Conservation (phyloP, 2,888 invertebrate genomes). For the Pheosia gnoma region DNA sequence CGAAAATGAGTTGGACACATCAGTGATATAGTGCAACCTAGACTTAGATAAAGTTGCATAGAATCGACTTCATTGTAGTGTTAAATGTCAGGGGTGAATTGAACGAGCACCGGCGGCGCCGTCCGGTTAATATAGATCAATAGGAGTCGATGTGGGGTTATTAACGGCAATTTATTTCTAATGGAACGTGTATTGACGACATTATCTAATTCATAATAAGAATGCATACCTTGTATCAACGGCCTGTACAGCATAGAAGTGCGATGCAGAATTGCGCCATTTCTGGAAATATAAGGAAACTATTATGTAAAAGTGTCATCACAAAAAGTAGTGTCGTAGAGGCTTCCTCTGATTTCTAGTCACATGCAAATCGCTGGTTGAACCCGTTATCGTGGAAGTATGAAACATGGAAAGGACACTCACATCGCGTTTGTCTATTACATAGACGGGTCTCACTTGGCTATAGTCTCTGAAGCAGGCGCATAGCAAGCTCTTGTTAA, state of each 20-base stretch:
- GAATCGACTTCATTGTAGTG: constrained; percentile 9
- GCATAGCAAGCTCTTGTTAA: constrained; percentile 52
- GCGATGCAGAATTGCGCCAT: constrained; percentile 78
- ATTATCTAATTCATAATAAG: constrained; percentile 37
- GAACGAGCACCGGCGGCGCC: constrained; percentile 57
- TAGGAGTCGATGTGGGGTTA: constrained; percentile 66
- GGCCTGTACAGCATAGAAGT: constrained; percentile 75
- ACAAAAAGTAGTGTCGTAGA: not conserved
- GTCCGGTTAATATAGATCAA: constrained; percentile 71
- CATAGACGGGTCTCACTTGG: constrained; percentile 78
- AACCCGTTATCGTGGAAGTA: constrained; percentile 21
- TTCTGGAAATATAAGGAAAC: constrained; percentile 64
- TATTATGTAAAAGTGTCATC: constrained; percentile 6
- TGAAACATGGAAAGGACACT: constrained; percentile 58
- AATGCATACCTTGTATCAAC: constrained; percentile 73
- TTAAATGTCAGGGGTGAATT: constrained; percentile 68
- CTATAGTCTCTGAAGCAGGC: constrained; percentile 66
- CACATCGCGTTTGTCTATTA: constrained; percentile 70
- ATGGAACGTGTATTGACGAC: constrained; percentile 43
- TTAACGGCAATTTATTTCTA: constrained; percentile 69
- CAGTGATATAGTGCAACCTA: too few species aligned
- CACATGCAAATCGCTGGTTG: not conserved
- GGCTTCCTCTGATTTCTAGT: not conserved
- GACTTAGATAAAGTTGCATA: too few species aligned
- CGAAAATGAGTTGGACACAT: too few species aligned